phyloP scores from a whole-genome alignment of 2,797 vertebrate species.

The Diglossa cyanea region DNA sequence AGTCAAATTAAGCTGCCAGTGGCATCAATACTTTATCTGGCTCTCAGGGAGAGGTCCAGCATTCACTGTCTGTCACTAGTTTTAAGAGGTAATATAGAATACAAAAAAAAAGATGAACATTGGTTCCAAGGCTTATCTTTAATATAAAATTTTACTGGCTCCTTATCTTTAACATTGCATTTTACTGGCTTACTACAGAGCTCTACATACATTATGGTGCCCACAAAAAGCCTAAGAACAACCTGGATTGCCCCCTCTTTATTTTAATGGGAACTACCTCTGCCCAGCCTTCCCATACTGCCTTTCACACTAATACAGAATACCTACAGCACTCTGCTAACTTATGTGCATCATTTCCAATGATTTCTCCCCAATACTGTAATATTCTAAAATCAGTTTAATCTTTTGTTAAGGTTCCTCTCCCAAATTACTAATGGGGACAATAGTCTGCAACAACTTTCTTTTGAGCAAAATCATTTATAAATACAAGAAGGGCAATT shows the following conservation, averaged over 20 bases:
- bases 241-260: not conserved
- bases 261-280: not conserved
- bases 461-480: not conserved
- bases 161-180: not conserved
- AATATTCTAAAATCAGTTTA: not conserved
- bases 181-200: not conserved
- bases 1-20: not conserved
- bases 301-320: not conserved
- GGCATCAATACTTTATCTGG: not conserved
- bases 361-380: accelerated
- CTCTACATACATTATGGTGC: not conserved
- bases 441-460: not conserved
- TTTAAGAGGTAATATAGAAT: not conserved
- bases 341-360: not conserved
- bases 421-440: not conserved
- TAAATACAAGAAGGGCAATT: not conserved
- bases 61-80: not conserved
- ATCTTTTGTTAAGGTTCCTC: not conserved
- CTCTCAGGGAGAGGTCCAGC: not conserved
- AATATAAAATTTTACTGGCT: not conserved
- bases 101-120: not conserved
- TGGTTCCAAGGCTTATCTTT: not conserved
- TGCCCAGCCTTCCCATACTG: not conserved
- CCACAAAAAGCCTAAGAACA: not conserved
- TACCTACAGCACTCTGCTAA: not conserved